Conservation (phyloP, 2,888 invertebrate genomes). For the Leptopilina myrica region DNA sequence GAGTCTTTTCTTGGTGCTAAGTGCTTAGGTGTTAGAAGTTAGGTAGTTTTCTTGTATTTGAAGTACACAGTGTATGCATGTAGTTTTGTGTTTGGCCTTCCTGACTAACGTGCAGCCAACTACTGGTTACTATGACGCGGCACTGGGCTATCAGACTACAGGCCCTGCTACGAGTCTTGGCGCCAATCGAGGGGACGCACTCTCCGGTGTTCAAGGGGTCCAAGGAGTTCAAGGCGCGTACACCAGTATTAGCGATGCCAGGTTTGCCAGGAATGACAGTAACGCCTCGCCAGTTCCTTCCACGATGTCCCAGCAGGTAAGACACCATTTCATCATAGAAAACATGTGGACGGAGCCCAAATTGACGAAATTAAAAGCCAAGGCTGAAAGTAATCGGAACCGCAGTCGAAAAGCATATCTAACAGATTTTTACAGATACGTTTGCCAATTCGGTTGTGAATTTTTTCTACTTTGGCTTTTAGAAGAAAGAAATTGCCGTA, state of each 20-base stretch:
- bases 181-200: conserved; percentile 82
- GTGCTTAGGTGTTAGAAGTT: conserved; percentile 66
- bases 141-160: conserved; percentile 83
- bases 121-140: conserved; percentile 83
- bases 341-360: too few species aligned
- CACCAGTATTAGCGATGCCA: conserved; percentile 83
- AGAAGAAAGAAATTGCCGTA: too few species aligned
- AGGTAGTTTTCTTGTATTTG: conserved; percentile 74
- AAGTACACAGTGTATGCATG: conserved; percentile 77
- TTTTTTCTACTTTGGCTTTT: too few species aligned
- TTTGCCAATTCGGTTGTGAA: too few species aligned
- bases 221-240: conserved; percentile 78
- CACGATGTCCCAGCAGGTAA: conserved; percentile 84
- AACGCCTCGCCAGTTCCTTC: conserved; percentile 89
- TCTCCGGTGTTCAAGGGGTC: conserved; percentile 80
- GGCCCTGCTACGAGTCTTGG: conserved; percentile 82
- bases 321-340: conserved; percentile 44
- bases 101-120: conserved; percentile 76
- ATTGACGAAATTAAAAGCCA: too few species aligned
- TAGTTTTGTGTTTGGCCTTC: conserved; percentile 76
- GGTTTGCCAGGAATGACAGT: conserved; percentile 86
- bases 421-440: too few species aligned
- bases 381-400: too few species aligned
- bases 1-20: conserved; percentile 51
- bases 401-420: too few species aligned